Evolutionary conservation across 2,888 invertebrate species (phyloP), one percentile per base, ranked within the genome.

Genomic region (Eurois occulta): DNA sequence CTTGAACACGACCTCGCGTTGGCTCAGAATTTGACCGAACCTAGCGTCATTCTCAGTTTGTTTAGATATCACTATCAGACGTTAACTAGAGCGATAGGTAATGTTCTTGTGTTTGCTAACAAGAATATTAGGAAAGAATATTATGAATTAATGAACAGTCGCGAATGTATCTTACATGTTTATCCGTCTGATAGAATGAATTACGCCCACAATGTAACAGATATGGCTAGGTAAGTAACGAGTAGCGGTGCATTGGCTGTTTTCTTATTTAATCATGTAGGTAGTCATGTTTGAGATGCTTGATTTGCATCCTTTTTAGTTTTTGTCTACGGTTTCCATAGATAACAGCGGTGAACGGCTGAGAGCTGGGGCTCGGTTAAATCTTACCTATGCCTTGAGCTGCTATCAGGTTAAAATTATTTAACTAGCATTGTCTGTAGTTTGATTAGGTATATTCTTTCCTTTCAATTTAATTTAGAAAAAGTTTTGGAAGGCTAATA

Each of bases 1-100:
- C 68, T 78, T 72, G 75, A 69, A 68, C 75, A 80, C 60, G 81
- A 82, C 85, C 84, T 89, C 83, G 77, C 77, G 60, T 46, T 62
- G 41, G 62, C 74, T 75, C 70, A 76, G 11, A 82, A 69, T 83
- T 87, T 77, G 55, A 35, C 13, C 55, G 43, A 78, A 84, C 72
- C 74, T 80, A 79, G 70, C 83, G 86, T 86, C 88, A 88, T 87
- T 72, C 67, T 73, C 10, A 75, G 67, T 77, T 79, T 75, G 75
- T 67, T 72, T 73, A 73, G 55, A 79, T 73, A 78, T 67, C 77
- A 77, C 73, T 84, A 80, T 83, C 73, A 81, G 75, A 69, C 60
- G 76, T 78, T 77, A 87, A 87, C 71, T 86, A 78, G 73, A 83
- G 66, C 71, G 81, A 81, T 87, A n/a, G n/a, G n/a, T n/a, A 78